Evolutionary conservation across 2,113 vertebrate species (phyloP).

Genomic region (Chloropsis hardwickii): DNA sequence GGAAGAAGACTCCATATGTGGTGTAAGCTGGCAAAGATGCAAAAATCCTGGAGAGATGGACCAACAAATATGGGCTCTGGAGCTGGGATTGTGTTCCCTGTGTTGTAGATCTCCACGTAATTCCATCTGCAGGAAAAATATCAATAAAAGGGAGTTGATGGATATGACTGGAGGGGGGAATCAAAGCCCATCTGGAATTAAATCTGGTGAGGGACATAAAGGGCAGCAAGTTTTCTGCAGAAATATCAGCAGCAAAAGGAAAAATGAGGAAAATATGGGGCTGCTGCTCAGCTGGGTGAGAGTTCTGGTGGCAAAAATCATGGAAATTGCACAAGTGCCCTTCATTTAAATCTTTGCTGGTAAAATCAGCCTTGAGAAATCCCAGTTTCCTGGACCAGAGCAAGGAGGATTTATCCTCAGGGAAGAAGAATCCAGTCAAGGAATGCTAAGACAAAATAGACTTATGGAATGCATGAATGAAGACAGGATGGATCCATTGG

Average conservation of each 20-base stretch:
- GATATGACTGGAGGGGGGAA: not conserved
- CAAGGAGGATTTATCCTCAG: not conserved
- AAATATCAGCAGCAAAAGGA: not conserved
- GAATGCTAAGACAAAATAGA: not conserved
- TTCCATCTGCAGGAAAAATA: not conserved
- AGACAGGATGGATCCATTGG: too few species aligned
- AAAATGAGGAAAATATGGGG: not conserved
- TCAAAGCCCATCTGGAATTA: not conserved
- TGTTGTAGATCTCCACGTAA: not conserved
- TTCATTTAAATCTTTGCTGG: not conserved
- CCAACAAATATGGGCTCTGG: not conserved
- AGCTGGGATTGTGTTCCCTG: not conserved
- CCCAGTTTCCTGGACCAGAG: not conserved
- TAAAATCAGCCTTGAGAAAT: not conserved
- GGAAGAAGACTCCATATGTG: not conserved
- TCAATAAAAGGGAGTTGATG: not conserved
- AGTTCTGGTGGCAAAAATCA: not conserved
- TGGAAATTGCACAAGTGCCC: not conserved
- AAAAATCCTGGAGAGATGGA: not conserved
- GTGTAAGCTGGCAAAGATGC: not conserved
- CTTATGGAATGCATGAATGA: accelerated
- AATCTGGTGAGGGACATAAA: not conserved
- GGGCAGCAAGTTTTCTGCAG: not conserved
- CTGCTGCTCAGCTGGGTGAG: not conserved
- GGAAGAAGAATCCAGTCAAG: not conserved